phyloP scores from a whole-genome alignment of 2,888 invertebrate species.

The Campoplex capitator region DNA sequence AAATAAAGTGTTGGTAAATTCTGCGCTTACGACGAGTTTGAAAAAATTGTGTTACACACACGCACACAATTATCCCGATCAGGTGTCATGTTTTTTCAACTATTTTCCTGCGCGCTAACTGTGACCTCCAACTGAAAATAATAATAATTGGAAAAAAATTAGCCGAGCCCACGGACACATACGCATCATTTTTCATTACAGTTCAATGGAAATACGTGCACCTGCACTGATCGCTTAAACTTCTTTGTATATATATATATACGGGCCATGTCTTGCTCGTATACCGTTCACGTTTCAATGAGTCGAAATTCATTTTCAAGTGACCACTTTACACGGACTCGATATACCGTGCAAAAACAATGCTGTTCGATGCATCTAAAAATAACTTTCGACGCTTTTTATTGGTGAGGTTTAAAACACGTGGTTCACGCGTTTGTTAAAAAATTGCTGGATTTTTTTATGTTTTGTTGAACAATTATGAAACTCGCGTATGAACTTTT shows the following conservation, averaged over 20 bases:
- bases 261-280: conserved; percentile 37
- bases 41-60: conserved; percentile 42
- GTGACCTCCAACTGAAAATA: background rate
- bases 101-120: too few relatives aligned
- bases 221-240: conserved; percentile 24
- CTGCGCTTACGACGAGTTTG: conserved; percentile 29
- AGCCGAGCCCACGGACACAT: background rate
- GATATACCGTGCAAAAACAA: background rate
- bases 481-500: background rate
- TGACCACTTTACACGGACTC: background rate
- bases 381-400: background rate
- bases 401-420: background rate
- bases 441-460: background rate
- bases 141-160: background rate
- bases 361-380: conserved; percentile 28
- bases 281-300: background rate
- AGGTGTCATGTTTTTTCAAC: background rate
- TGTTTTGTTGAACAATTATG: background rate
- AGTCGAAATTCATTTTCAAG: background rate
- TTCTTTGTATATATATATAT: background rate
- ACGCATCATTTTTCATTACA: conserved; percentile 24
- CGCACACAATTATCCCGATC: background rate
- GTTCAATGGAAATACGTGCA: conserved; percentile 36
- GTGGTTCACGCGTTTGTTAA: too few relatives aligned
- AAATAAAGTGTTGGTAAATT: background rate